Conservation (phyloP, 2,888 invertebrate genomes). For the Nomada fabriciana region DNA sequence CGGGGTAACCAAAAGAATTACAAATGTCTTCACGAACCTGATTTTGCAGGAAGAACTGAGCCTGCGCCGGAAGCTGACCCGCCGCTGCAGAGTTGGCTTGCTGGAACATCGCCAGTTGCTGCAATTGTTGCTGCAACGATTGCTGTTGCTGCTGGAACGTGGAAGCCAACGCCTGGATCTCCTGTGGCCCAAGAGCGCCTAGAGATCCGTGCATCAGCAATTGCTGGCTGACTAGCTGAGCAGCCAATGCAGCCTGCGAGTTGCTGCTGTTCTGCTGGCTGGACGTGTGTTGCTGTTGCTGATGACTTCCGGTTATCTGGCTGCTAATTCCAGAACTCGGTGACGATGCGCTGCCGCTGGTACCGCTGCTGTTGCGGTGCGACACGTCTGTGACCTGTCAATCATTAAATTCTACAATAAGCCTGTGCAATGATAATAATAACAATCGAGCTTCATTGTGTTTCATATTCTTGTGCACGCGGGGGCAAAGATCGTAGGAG, state of each 20-base stretch:
- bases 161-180: constrained; percentile 85
- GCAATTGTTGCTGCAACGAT: constrained; percentile 87
- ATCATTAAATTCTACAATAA: not conserved
- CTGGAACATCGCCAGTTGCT: constrained; percentile 88
- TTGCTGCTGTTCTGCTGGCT: constrained; percentile 74
- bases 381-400: constrained; percentile 84
- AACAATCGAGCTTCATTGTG: not conserved
- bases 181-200: constrained; percentile 80
- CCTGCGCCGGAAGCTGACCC: constrained; percentile 86
- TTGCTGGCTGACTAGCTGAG: constrained; percentile 83
- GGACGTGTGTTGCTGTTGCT: constrained; percentile 69
- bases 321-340: constrained; percentile 85
- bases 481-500: constrained; percentile 60
- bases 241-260: constrained; percentile 82
- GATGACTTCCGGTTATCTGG: constrained; percentile 83
- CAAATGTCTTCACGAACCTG: constrained; percentile 85
- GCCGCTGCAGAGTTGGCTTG: constrained; percentile 86
- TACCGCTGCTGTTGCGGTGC: constrained; percentile 84
- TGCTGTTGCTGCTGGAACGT: constrained; percentile 88
- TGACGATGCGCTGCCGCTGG: constrained; percentile 84
- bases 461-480: constrained; percentile 11
- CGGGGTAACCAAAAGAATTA: not conserved
- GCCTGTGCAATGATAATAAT: too few species aligned
- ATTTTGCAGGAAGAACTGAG: constrained; percentile 92
- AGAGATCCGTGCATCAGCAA: constrained; percentile 82